Conservation (phyloP, 2,888 invertebrate genomes). For the Merodon equestris region DNA sequence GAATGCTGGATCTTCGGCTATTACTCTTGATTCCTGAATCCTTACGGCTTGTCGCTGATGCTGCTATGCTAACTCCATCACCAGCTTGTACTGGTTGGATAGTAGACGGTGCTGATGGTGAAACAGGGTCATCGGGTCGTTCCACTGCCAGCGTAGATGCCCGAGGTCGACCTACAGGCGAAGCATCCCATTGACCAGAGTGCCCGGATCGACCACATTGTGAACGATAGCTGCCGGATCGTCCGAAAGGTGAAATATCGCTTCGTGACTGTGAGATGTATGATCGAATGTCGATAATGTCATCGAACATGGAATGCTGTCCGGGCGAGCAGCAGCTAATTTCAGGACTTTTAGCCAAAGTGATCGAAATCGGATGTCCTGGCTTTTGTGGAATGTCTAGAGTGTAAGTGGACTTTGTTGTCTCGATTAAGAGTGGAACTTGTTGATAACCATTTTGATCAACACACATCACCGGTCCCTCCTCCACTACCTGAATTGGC, state of each 20-base stretch:
- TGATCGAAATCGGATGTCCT: conserved; percentile 70
- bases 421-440: conserved; percentile 84
- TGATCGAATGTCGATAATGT: conserved; percentile 85
- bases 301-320: conserved; percentile 82
- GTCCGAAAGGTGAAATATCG: conserved; percentile 85
- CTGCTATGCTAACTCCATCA: conserved; percentile 86
- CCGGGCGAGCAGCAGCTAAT: conserved; percentile 79
- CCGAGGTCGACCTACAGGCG: conserved; percentile 78
- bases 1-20: conserved; percentile 90
- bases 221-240: conserved; percentile 86
- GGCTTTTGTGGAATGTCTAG: conserved; percentile 78
- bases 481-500: conserved; percentile 69
- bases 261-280: conserved; percentile 87
- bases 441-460: conserved; percentile 82
- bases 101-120: conserved; percentile 63
- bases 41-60: conserved; percentile 90
- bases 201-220: conserved; percentile 83
- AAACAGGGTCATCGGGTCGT: conserved; percentile 58
- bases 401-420: conserved; percentile 77
- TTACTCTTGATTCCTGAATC: conserved; percentile 93
- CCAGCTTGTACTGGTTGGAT: conserved; percentile 34
- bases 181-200: conserved; percentile 74
- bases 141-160: conserved; percentile 79
- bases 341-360: conserved; percentile 68
- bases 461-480: conserved; percentile 71